Conservation (phyloP, 2,888 invertebrate species). For the Silvanus unidentatus region DNA sequence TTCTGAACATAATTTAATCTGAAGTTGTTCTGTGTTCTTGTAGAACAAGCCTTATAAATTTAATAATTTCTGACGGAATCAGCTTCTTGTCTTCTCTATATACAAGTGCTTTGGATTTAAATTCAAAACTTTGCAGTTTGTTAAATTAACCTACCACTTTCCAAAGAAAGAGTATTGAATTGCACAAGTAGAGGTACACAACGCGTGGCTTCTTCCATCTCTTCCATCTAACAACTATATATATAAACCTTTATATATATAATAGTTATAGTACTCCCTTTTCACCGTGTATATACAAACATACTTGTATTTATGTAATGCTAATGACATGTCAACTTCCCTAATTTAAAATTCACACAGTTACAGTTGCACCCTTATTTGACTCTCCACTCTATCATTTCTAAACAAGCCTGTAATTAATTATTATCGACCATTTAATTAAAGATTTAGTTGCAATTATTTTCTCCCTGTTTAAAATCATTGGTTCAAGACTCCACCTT, state of each 20-base stretch:
- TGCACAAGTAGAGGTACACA: too few relatives aligned
- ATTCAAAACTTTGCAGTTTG: conserved; percentile 1
- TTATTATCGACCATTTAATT: conserved; percentile 4
- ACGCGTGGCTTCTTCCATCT: too few relatives aligned
- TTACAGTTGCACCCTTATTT: too few relatives aligned
- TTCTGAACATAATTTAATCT: neutral
- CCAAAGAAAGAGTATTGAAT: conserved; percentile 1
- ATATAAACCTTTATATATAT: too few relatives aligned
- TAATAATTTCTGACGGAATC: conserved; percentile 1
- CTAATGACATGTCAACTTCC: too few relatives aligned
- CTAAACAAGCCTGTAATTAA: neutral
- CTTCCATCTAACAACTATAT: too few relatives aligned
- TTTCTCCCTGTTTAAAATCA: neutral
- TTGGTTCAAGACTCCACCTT: neutral
- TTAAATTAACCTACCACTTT: neutral
- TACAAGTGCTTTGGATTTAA: conserved; percentile 1
- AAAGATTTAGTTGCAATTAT: conserved; percentile 6
- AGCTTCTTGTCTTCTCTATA: neutral
- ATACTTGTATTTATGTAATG: too few relatives aligned
- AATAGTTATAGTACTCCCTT: too few relatives aligned
- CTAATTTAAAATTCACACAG: too few relatives aligned
- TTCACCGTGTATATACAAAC: too few relatives aligned
- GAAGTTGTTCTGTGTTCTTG: conserved; percentile 1
- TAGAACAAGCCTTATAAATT: conserved; percentile 3
- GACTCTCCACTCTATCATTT: too few relatives aligned